Percentiles rank a stretch among this genome's conserved stretches.
Evolutionary conservation across 2,888 invertebrate species (phyloP).

Genomic region (Drosophila conformis): DNA sequence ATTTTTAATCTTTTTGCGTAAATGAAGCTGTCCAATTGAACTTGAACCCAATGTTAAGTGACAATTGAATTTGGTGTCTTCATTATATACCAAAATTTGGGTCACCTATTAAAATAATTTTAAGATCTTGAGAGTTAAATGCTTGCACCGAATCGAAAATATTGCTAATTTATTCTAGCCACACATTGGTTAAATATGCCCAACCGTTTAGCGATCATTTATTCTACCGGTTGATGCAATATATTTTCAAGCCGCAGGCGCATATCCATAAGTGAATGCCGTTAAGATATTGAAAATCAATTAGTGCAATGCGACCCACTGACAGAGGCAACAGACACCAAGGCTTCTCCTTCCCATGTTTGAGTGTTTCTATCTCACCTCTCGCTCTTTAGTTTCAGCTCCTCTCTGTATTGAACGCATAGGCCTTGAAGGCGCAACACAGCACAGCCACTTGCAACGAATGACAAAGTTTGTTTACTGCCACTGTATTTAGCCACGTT

Average conservation of each 20-base stretch:
- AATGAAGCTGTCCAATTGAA: slow-evolving; percentile 53
- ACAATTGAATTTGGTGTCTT: slow-evolving; percentile 67
- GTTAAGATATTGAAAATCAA: slow-evolving; percentile 63
- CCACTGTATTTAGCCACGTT: slow-evolving; percentile 35
- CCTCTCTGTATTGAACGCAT: slow-evolving; percentile 18
- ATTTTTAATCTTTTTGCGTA: slow-evolving; percentile 12
- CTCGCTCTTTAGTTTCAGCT: not conserved
- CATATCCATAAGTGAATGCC: slow-evolving; percentile 42
- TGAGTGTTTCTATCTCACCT: slow-evolving; percentile 2
- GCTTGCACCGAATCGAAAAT: not conserved
- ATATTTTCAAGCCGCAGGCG: slow-evolving; percentile 32
- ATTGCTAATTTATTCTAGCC: slow-evolving; percentile 3
- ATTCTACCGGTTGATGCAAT: slow-evolving; percentile 16
- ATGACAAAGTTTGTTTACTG: slow-evolving; percentile 55
- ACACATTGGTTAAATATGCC: slow-evolving; percentile 13
- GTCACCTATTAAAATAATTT: slow-evolving; percentile 18
- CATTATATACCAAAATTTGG: slow-evolving; percentile 50
- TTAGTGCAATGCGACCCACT: slow-evolving; percentile 45
- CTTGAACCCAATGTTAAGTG: slow-evolving; percentile 72
- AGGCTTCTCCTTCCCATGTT: slow-evolving; percentile 17
- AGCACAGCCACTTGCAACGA: slow-evolving; percentile 16
- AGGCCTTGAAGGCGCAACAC: slow-evolving; percentile 46
- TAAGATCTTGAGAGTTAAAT: not conserved
- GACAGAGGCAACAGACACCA: slow-evolving; percentile 12
- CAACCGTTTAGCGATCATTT: slow-evolving; percentile 19